Percentiles rank a stretch among this genome's conserved stretches.
Conservation (phyloP, 2,113 vertebrate genomes). For the Plectropomus leopardus region DNA sequence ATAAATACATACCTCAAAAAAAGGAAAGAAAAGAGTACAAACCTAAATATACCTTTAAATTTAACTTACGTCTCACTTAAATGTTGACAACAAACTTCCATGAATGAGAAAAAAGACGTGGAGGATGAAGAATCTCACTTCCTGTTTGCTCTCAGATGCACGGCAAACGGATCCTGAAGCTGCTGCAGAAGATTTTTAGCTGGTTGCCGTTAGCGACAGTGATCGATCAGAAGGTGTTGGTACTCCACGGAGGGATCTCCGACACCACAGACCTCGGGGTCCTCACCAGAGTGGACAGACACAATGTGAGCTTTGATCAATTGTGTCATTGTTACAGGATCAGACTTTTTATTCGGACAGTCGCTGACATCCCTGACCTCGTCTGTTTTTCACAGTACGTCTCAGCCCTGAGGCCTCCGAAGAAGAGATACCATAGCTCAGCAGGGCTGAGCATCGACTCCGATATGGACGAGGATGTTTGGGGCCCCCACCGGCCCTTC, state of each 20-base stretch:
- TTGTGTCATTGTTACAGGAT: neutral
- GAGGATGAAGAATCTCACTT: neutral
- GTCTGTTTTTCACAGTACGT: constrained; percentile 74
- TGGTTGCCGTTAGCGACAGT: constrained; percentile 93
- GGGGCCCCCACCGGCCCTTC: constrained; percentile 37
- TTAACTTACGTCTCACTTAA: neutral
- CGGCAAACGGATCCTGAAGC: constrained; percentile 91
- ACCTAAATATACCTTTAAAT: neutral
- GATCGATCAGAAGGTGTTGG: constrained; percentile 92
- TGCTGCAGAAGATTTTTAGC: constrained; percentile 94
- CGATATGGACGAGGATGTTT: constrained; percentile 61
- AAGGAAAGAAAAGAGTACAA: neutral
- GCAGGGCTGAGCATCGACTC: constrained; percentile 56
- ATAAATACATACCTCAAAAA: too few species aligned
- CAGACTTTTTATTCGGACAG: neutral
- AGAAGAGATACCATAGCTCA: constrained; percentile 70
- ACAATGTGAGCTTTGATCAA: constrained; percentile 75
- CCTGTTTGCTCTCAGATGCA: constrained; percentile 83
- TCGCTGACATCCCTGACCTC: neutral
- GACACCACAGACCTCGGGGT: constrained; percentile 89
- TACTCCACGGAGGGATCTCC: constrained; percentile 94
- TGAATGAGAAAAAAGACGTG: too few species aligned
- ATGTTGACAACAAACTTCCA: neutral
- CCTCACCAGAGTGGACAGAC: constrained; percentile 88
- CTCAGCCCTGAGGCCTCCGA: constrained; percentile 89